These are phyloP conservation scores for Anorthoa munda DNA, from an alignment of 2,888 invertebrate genomes.

Conservation along the genomic window DNA sequence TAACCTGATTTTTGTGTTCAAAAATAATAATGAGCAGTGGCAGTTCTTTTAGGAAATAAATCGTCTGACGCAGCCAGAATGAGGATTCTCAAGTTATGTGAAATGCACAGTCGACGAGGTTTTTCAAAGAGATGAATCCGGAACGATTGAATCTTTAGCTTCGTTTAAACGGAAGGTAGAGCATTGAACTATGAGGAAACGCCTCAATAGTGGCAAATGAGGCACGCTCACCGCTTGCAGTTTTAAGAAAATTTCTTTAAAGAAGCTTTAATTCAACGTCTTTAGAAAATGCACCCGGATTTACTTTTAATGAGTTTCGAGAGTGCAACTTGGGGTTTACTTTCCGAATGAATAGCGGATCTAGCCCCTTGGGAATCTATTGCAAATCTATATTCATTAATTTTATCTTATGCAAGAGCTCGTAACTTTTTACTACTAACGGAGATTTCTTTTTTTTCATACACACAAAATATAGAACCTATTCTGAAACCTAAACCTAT, in stretches of 20 bases:
- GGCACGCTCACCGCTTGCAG: constrained; percentile 85
- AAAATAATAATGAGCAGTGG: constrained; percentile 38
- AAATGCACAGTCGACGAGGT: constrained; percentile 66
- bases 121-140: constrained; percentile 75
- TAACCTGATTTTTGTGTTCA: neutral
- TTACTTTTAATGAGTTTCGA: constrained; percentile 90
- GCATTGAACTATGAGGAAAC: constrained; percentile 81
- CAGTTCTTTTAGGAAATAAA: constrained; percentile 37
- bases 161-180: constrained; percentile 80
- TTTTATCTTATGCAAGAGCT: constrained; percentile 61
- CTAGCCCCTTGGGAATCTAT: constrained; percentile 72
- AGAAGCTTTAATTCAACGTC: constrained; percentile 88
- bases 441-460: neutral
- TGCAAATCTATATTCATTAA: constrained; percentile 73
- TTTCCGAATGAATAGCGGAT: constrained; percentile 85
- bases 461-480: neutral
- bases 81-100: constrained; percentile 57
- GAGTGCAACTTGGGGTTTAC: constrained; percentile 87
- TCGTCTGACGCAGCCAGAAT: constrained; percentile 51
- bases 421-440: neutral
- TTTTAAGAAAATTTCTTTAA: constrained; percentile 88
- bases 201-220: constrained; percentile 89
- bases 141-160: constrained; percentile 80
- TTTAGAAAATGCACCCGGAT: constrained; percentile 89
- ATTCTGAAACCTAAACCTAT: neutral